Evolutionary conservation across 2,888 invertebrate genomes (phyloP).

Genomic region (Lithosia quadra): DNA sequence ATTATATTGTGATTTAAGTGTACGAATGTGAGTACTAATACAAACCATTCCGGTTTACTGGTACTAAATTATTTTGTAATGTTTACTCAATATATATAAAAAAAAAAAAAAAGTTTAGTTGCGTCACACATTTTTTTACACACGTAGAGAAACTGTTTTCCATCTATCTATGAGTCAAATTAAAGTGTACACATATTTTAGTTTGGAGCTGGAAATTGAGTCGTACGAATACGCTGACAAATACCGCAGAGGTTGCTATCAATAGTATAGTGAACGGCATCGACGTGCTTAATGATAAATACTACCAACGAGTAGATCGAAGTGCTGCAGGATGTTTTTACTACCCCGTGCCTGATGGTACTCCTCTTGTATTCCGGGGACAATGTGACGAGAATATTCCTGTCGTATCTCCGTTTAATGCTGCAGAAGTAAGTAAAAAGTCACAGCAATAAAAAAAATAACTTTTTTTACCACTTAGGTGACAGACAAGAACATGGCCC

Average conservation of each 20-base stretch:
- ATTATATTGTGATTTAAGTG: too few relatives aligned
- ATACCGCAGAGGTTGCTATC: slow-evolving; percentile 53
- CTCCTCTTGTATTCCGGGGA: slow-evolving; percentile 63
- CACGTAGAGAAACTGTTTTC: too few relatives aligned
- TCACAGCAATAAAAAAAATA: too few relatives aligned
- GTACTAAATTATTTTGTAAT: too few relatives aligned
- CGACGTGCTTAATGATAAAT: slow-evolving; percentile 62
- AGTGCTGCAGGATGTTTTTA: slow-evolving; percentile 66
- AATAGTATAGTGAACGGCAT: slow-evolving; percentile 52
- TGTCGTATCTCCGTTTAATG: slow-evolving; percentile 62
- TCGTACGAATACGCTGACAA: slow-evolving; percentile 55
- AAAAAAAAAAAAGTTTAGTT: too few relatives aligned
- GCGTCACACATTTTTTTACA: too few relatives aligned
- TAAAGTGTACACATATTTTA: slow-evolving; percentile 38
- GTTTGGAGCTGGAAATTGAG: slow-evolving; percentile 79
- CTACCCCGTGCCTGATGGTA: slow-evolving; percentile 56
- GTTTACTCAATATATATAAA: too few relatives aligned
- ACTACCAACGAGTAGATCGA: slow-evolving; percentile 60
- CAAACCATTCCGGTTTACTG: too few relatives aligned
- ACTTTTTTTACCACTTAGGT: too few relatives aligned
- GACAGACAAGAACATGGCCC: too few relatives aligned
- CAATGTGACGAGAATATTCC: slow-evolving; percentile 64
- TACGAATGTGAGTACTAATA: too few relatives aligned
- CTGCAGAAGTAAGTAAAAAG: slow-evolving; percentile 54
- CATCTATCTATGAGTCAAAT: too few relatives aligned